phyloP scores from a whole-genome alignment of 2,888 invertebrate genomes.

The Criorhina ranunculi region DNA sequence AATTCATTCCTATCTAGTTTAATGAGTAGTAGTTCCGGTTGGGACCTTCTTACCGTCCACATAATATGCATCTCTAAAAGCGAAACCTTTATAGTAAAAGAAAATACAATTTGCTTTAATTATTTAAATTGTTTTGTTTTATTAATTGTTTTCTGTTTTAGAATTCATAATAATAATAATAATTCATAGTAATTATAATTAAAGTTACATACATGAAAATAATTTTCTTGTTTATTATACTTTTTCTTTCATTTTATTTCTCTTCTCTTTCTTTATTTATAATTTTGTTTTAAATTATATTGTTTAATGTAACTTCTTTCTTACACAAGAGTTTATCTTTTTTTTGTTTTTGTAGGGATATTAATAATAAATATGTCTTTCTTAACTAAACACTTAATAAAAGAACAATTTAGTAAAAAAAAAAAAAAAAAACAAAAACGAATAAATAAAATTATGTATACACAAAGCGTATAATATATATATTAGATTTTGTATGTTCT shows the following conservation, averaged over 20 bases:
- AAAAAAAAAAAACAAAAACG: constrained; percentile 39
- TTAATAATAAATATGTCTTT: constrained; percentile 74
- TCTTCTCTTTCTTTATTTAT: constrained; percentile 20
- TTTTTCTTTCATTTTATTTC: constrained; percentile 5
- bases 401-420: constrained; percentile 27
- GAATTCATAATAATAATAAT: constrained; percentile 58
- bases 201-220: constrained; percentile 62
- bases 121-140: constrained; percentile 53
- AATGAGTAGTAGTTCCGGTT: too few relatives aligned
- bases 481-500: constrained; percentile 9
- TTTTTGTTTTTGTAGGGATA: constrained; percentile 39
- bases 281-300: constrained; percentile 46
- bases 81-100: not conserved
- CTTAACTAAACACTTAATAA: constrained; percentile 67
- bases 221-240: constrained; percentile 34
- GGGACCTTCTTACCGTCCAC: too few relatives aligned
- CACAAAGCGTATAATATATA: too few relatives aligned
- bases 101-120: constrained; percentile 24
- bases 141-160: constrained; percentile 53
- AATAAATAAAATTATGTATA: constrained; percentile 13
- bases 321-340: constrained; percentile 29
- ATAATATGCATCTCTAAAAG: too few relatives aligned
- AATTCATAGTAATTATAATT: constrained; percentile 55
- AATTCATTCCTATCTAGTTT: too few relatives aligned
- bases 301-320: constrained; percentile 43